Base-by-base conservation (phyloP, 2,888 invertebrate genomes). In the Parnassius apollo region DNA sequence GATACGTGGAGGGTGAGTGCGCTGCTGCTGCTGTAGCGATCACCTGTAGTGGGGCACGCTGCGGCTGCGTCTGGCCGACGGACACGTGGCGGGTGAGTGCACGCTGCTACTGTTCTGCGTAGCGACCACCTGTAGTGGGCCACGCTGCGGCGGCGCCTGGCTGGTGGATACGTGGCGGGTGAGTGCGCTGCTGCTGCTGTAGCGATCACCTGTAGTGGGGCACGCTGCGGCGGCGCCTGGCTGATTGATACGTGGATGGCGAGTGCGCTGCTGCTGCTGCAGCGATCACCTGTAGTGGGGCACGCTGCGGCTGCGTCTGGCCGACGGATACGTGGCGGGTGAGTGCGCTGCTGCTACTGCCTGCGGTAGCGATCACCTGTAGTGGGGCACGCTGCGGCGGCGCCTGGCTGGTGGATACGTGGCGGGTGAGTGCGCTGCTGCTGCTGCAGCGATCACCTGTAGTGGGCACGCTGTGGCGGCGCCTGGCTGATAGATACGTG, bases 391-490 rank as follows among this genome's bases (percentile, higher is more conserved):
- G 25, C 25, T 2, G 25, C 25, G 3, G 25, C 25, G 3, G 25
- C 25, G 25, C 25, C 25, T 25, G 25, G 25, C 25, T 0, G 25
- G 3, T 7, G 25, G 25, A 25, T 7, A 4, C 25, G 25, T 25
- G 25, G 2, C 25, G 25, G 25, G 25, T 25, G 25, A 25, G 25
- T 25, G 25, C 4, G 25, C 25, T 25, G 2, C 25, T 25, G 25
- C 25, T 25, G 25, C 25, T 25, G 25, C 3, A 74, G 76, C 11
- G 80, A 92, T 60, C 66, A 58, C 57, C 64, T 64, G 59, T 66
- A 67, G 66, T 78, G 18, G 71, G 69, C 70, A 75, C 76, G 68
- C 72, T 78, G 18, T 1, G 76, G 69, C 96, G 95, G 95, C 93
- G 91, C 66, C 86, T 94, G 66, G 91, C 90, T 55, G 75, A 76